Conservation (phyloP, 2,797 vertebrate genomes). For the Apodemus agrarius region DNA sequence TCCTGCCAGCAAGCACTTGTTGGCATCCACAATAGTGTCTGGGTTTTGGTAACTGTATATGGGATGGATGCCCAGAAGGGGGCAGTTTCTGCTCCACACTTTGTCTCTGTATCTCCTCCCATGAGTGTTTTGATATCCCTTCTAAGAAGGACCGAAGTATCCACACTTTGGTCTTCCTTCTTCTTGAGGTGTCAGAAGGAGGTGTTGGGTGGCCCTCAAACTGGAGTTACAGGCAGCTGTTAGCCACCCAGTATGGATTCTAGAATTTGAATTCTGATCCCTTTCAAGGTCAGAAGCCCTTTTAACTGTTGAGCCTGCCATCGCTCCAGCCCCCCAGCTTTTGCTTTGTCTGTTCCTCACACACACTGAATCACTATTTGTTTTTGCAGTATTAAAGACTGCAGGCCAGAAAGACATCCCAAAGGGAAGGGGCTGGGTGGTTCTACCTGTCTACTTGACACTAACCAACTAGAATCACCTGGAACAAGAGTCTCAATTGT, state of each 20-base stretch:
- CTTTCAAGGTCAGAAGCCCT: not conserved
- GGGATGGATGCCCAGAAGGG: no score
- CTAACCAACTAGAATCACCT: not conserved
- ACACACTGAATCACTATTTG: accelerated
- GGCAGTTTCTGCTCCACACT: no score
- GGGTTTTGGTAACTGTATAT: no score
- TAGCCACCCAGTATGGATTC: not conserved
- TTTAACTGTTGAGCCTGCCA: no score
- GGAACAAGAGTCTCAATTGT: not conserved
- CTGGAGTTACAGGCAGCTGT: not conserved
- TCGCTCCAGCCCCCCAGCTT: not conserved
- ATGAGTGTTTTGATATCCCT: no score
- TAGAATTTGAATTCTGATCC: not conserved
- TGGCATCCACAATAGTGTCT: no score
- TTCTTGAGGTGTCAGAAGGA: no score
- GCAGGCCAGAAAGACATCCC: not conserved
- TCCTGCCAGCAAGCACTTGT: no score
- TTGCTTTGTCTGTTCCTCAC: not conserved
- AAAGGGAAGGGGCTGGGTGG: not conserved
- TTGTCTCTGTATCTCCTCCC: no score
- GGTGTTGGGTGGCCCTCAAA: not conserved
- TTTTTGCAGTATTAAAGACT: not conserved
- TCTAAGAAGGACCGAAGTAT: no score
- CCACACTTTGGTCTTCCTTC: no score
- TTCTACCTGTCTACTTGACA: not conserved